These are phyloP conservation scores for Nomada hirtipes DNA, from an alignment of 2,888 invertebrate genomes.

Conservation along the genomic window DNA sequence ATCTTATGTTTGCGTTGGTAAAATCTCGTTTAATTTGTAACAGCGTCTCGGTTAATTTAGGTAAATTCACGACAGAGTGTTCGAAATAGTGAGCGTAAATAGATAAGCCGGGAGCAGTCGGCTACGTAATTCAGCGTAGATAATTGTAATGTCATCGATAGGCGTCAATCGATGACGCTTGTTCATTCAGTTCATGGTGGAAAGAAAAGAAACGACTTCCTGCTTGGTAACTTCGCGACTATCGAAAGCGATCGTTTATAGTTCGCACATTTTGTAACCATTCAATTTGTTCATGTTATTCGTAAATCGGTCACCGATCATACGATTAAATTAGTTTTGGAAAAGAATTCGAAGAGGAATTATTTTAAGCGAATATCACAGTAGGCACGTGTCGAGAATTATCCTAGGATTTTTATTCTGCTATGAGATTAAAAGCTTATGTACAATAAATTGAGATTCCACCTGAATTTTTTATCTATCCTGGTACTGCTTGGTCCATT, in stretches of 20 bases:
- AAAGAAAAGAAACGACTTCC: background rate
- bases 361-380: no score
- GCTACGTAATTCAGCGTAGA: conserved; percentile 47
- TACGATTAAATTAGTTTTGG: no score
- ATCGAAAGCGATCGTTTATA: no score
- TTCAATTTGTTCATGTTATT: no score
- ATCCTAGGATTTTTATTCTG: no score
- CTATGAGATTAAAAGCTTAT: no score
- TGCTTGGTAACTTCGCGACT: background rate
- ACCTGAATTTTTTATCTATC: background rate
- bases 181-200: conserved; percentile 24
- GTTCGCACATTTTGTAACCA: no score
- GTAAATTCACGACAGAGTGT: conserved; percentile 1
- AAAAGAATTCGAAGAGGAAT: no score
- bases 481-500: background rate
- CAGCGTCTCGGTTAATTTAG: background rate
- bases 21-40: conserved; percentile 15
- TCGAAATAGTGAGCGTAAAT: conserved; percentile 32
- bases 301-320: no score
- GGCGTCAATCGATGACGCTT: conserved; percentile 68
- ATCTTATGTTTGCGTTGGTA: background rate
- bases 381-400: no score
- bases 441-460: background rate
- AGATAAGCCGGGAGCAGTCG: conserved; percentile 54
- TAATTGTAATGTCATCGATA: conserved; percentile 67